Conservation (phyloP, 2,797 vertebrate species). For the Gambelia wislizenii region DNA sequence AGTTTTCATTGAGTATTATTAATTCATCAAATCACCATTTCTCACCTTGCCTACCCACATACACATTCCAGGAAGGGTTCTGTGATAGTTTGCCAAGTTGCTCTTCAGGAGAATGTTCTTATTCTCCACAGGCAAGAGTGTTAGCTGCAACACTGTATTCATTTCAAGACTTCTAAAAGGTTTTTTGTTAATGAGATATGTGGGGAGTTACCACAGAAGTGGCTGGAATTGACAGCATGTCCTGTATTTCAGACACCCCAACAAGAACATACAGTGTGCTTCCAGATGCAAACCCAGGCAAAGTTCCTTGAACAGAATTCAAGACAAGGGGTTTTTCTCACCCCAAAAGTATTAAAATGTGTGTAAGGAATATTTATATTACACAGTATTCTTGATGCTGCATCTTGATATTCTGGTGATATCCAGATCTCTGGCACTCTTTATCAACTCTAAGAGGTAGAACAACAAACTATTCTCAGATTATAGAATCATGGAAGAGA, state of each 20-base stretch:
- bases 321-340: background rate
- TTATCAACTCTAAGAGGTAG: background rate
- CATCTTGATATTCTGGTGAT: background rate
- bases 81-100: background rate
- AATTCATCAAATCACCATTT: background rate
- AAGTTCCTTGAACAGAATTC: background rate
- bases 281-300: background rate
- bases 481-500: too few species aligned
- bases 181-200: slow-evolving; percentile 8
- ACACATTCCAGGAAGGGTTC: too few species aligned
- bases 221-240: background rate
- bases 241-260: background rate
- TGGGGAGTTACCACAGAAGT: background rate
- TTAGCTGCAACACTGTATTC: slow-evolving; percentile 1
- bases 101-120: background rate
- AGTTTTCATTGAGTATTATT: background rate
- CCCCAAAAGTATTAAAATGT: background rate
- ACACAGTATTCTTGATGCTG: background rate
- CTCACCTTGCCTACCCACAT: background rate
- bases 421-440: background rate
- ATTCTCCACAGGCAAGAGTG: background rate
- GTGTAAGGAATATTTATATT: background rate
- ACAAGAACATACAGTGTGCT: background rate
- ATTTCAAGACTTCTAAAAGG: slow-evolving; percentile 1
- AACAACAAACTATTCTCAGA: background rate